Percentiles rank a stretch among this genome's conserved stretches.
Conservation (phyloP, 2,797 vertebrate species). For the Phoxinus dragarum region DNA sequence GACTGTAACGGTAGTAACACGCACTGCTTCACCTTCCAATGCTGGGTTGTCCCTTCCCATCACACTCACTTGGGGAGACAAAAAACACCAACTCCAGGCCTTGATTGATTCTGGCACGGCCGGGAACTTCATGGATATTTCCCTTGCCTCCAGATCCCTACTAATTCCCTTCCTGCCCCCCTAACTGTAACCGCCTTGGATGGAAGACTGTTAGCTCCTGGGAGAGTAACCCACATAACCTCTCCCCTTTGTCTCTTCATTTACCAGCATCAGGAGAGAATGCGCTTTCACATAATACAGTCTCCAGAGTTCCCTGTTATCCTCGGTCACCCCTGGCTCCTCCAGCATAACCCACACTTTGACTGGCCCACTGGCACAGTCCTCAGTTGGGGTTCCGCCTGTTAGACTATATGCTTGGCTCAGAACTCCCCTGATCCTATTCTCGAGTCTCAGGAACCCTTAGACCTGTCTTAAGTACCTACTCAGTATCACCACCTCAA, state of each 20-base stretch:
- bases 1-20: background rate
- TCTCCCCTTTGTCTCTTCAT: background rate
- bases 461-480: conserved; percentile 1
- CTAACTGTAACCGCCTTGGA: no score
- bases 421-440: background rate
- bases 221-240: background rate
- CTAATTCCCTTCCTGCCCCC: background rate
- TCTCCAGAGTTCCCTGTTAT: background rate
- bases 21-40: background rate
- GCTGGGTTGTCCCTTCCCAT: background rate
- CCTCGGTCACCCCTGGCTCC: background rate
- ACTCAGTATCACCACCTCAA: background rate
- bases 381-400: background rate
- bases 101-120: background rate
- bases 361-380: background rate
- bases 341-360: background rate
- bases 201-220: no score
- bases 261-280: background rate
- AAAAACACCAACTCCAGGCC: background rate
- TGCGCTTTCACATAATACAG: background rate
- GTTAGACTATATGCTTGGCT: background rate
- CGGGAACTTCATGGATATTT: background rate
- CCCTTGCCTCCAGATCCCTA: background rate
- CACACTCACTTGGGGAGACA: background rate
- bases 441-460: background rate